Evolutionary conservation across 2,113 vertebrate genomes (phyloP).

Genomic region (Felis catus): DNA sequence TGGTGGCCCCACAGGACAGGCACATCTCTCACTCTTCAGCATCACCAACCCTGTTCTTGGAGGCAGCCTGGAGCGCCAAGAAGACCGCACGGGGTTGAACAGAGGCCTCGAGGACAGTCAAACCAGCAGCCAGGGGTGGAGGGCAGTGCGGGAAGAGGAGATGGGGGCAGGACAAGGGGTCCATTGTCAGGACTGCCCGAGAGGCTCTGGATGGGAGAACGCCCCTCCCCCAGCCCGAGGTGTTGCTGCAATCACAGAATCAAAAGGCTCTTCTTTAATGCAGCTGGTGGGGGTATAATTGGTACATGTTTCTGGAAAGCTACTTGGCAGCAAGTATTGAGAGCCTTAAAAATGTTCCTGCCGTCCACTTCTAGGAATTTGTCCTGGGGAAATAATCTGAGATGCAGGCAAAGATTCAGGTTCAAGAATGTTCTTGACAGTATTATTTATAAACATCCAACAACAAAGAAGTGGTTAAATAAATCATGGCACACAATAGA

Average conservation of each 20-base stretch:
- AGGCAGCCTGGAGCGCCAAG: not conserved
- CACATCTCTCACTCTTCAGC: not conserved
- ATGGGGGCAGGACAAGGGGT: conserved; percentile 39
- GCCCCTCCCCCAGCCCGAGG: not conserved
- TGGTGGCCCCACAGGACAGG: not conserved
- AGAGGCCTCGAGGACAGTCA: not conserved
- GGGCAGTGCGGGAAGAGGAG: not conserved
- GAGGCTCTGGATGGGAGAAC: not conserved
- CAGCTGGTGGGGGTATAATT: conserved; percentile 25
- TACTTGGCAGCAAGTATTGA: conserved; percentile 25
- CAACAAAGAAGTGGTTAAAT: not conserved
- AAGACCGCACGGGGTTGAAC: not conserved
- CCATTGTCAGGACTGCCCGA: conserved; percentile 9
- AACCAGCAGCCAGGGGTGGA: conserved; percentile 5
- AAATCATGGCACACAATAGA: not conserved
- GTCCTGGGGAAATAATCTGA: not conserved
- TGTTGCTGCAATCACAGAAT: not conserved
- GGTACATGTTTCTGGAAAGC: conserved; percentile 66
- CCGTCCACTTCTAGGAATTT: conserved; percentile 62
- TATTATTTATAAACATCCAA: not conserved
- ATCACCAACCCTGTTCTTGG: not conserved
- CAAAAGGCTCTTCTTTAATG: conserved; percentile 41
- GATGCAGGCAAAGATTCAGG: not conserved
- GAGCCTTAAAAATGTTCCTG: not conserved
- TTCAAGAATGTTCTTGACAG: not conserved